Conservation (phyloP, 2,113 vertebrate genomes). For the Zosterops lateralis region DNA sequence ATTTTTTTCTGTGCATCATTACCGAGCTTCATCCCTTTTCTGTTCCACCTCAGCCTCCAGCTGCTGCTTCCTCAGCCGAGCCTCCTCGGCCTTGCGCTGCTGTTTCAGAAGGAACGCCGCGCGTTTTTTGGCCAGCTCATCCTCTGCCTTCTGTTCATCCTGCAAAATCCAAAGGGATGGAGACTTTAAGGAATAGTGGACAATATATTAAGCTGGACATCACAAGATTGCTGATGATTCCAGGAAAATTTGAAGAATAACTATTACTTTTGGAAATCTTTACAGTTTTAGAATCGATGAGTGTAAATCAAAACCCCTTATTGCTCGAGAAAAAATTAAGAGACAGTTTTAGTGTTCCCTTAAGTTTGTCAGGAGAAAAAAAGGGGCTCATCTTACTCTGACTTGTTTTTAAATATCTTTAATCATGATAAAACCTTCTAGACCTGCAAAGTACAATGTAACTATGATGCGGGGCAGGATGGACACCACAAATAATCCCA, state of each 20-base stretch:
- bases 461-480: not conserved
- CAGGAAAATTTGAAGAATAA: not conserved
- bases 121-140: constrained; percentile 90
- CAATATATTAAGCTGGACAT: not conserved
- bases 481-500: not conserved
- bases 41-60: constrained; percentile 88
- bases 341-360: not conserved
- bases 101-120: constrained; percentile 92
- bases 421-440: not conserved
- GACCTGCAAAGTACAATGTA: not conserved
- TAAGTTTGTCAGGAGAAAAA: not conserved
- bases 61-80: constrained; percentile 85
- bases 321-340: not conserved
- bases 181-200: not conserved
- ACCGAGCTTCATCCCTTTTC: constrained; percentile 92
- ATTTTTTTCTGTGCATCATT: not conserved
- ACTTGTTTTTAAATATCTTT: not conserved
- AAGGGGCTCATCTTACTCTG: not conserved
- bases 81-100: constrained; percentile 94
- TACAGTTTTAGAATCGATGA: not conserved
- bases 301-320: not conserved
- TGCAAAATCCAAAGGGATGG: not conserved
- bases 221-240: not conserved
- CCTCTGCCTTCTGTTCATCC: constrained; percentile 94
- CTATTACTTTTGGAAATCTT: not conserved